A percentile compares a stretch with the other conserved stretches of the same genome.
Evolutionary conservation across 2,797 vertebrate genomes (phyloP).

Genomic region (Phataginus tetradactyla): DNA sequence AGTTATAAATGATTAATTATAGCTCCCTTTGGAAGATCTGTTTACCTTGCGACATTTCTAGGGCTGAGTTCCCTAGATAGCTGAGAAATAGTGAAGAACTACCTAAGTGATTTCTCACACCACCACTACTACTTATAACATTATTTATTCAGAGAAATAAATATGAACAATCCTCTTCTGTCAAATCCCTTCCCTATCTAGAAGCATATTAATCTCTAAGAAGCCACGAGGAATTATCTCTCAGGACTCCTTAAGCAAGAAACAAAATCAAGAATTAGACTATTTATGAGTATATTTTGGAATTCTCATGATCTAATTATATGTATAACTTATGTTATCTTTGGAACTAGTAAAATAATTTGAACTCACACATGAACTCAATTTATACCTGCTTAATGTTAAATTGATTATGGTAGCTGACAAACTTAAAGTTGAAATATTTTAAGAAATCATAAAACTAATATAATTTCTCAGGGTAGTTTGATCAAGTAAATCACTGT

Average conservation of each 20-base stretch:
- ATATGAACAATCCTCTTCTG: slow-evolving; percentile 29
- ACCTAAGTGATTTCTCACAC: slow-evolving; percentile 35
- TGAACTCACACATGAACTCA: slow-evolving; percentile 42
- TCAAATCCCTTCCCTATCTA: neutral
- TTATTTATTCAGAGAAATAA: slow-evolving; percentile 46
- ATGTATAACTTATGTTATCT: slow-evolving; percentile 4
- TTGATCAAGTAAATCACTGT: slow-evolving; percentile 11
- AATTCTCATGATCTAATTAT: slow-evolving; percentile 43
- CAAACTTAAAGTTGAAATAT: slow-evolving; percentile 61
- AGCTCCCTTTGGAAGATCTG: slow-evolving; percentile 1
- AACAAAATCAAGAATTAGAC: slow-evolving; percentile 37
- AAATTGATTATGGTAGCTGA: slow-evolving; percentile 38
- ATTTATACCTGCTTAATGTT: slow-evolving; percentile 45
- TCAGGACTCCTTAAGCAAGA: slow-evolving; percentile 3
- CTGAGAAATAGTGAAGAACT: slow-evolving; percentile 29
- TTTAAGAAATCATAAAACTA: slow-evolving; percentile 51
- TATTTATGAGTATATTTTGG: slow-evolving; percentile 51
- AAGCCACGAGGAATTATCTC: slow-evolving; percentile 34
- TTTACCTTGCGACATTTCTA: slow-evolving; percentile 21
- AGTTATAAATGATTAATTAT: neutral
- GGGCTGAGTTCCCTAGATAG: neutral
- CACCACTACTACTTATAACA: neutral
- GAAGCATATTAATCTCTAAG: slow-evolving; percentile 49
- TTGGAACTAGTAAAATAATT: slow-evolving; percentile 41
- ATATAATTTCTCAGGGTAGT: slow-evolving; percentile 13